Conservation (phyloP, 2,113 vertebrate genomes). For the Gila orcuttii region DNA sequence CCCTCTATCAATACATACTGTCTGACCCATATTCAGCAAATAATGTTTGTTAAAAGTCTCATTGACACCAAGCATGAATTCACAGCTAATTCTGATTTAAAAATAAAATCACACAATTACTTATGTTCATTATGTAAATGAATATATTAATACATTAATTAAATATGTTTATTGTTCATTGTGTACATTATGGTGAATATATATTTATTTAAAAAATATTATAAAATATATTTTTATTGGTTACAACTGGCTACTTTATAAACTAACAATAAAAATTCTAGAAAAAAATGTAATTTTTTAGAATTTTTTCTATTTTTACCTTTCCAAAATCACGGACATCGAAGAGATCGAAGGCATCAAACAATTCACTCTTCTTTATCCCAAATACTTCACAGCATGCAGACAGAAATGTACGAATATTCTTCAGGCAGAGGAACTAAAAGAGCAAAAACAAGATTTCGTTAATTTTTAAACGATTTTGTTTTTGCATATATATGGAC, state of each 20-base stretch:
- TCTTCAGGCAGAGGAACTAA: slow-evolving; percentile 96
- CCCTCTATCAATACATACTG: background rate
- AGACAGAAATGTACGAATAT: slow-evolving; percentile 90
- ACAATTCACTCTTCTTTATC: slow-evolving; percentile 93
- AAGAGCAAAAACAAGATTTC: slow-evolving; percentile 10
- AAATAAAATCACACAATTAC: background rate
- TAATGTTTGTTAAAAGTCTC: background rate
- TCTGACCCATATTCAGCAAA: slow-evolving; percentile 25
- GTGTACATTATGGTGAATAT: too few species aligned
- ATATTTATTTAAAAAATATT: too few species aligned
- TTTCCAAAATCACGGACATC: slow-evolving; percentile 95
- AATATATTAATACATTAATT: too few species aligned
- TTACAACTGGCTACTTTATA: too few species aligned
- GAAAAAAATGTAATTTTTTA: too few species aligned
- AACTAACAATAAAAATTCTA: too few species aligned
- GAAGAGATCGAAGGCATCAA: slow-evolving; percentile 94
- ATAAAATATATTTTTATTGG: too few species aligned
- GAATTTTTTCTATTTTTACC: slow-evolving; percentile 72
- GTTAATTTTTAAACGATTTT: background rate
- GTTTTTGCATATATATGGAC: too few species aligned
- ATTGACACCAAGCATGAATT: background rate
- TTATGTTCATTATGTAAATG: background rate
- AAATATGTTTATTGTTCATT: too few species aligned
- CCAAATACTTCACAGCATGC: slow-evolving; percentile 88
- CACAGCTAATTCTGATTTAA: background rate